Conservation (phyloP, 2,113 vertebrate genomes). For the Diadophis punctatus region DNA sequence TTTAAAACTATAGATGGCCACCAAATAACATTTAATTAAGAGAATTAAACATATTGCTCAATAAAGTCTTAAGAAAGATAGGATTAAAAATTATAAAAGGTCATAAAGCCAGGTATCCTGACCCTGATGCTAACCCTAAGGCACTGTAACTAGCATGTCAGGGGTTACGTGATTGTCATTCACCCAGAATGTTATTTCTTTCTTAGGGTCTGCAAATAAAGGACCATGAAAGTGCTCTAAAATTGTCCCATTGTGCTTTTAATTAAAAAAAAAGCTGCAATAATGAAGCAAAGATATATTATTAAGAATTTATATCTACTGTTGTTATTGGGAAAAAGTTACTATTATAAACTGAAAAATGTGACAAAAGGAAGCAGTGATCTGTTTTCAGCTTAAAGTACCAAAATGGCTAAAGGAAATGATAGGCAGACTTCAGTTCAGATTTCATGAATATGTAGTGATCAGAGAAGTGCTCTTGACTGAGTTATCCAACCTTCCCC, state of each 20-base stretch:
- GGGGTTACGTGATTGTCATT: not conserved
- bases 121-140: not conserved
- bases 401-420: slow-evolving; percentile 3
- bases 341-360: slow-evolving; percentile 29
- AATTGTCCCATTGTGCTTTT: not conserved
- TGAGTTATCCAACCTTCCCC: not conserved
- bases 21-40: not conserved
- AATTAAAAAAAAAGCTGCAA: not conserved
- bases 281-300: slow-evolving; percentile 23
- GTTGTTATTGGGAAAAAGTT: slow-evolving; percentile 30
- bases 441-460: not conserved
- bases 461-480: not conserved
- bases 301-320: slow-evolving; percentile 10
- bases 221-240: not conserved
- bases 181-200: not conserved
- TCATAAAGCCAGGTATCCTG: not conserved
- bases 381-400: slow-evolving; percentile 29
- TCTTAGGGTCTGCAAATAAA: not conserved
- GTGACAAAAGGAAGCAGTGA: slow-evolving; percentile 33
- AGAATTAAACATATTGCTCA: not conserved
- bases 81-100: not conserved
- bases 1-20: not conserved
- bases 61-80: not conserved
- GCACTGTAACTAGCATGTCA: not conserved
- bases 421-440: not conserved